Evolutionary conservation across 30 jellyfish, hydroid and myxozoan genomes (phyloP), one percentile per base, ranked within the genome.

Genomic region (Pseudorhiza aurosa): DNA sequence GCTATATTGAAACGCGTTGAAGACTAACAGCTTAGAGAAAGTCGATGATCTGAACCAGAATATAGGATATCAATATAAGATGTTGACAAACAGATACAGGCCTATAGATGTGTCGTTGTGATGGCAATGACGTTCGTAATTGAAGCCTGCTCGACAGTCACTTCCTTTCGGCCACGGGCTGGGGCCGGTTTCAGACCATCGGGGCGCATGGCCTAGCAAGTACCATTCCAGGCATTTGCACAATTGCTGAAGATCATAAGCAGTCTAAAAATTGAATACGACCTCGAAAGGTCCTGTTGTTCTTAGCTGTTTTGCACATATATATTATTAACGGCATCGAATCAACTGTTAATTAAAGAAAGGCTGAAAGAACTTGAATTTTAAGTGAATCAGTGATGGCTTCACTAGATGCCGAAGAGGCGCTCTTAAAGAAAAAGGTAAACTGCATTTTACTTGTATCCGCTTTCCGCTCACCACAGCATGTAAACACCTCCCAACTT

Each of bases 181-280:
- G n/a, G 22, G 62, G 62, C 21, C 62, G 21, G 8, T 17, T 47
- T 15, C n/a, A 47, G 62, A 47, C n/a, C n/a, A n/a, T 47, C n/a
- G 26, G 62, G 75, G 75, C 51, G 9, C 75, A 60, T 37, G 75
- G 75, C 50, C 75, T 22, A 30, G 83, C 28, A 47, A n/a, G 72
- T 7, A 29, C 68, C 82, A 78, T 78, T 78, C 90, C 90, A 78
- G 90, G 90, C 90, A 78, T 78, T 62, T 60, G 82, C 90, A 78
- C 90, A 78, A 78, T 78, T 78, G 82, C 87, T 78, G 32, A 37
- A 28, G 82, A 78, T 35, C 53, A 33, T 19, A 55, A 26, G 73
- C 22, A 60, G 53, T 60, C 53, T 26, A 9, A 56, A 26, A 9
- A 26, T 60, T 60, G 51, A 60, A 60, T 26, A 60, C 51, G 50